Base-by-base conservation (phyloP, 2,113 vertebrate genomes). In the Pimephales promelas region DNA sequence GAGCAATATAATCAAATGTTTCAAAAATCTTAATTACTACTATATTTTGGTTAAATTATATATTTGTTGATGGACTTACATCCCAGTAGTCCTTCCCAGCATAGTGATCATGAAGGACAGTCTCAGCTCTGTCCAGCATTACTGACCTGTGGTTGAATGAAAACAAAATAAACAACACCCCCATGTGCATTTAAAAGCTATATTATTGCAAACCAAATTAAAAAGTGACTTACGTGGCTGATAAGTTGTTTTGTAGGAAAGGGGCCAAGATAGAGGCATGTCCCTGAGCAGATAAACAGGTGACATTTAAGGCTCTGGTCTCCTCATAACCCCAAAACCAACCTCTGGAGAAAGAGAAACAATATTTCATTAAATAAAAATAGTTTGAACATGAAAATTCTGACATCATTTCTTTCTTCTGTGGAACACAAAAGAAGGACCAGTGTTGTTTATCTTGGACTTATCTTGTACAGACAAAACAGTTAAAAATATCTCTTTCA, bases 301-400 rank as follows among this genome's bases (percentile, higher is more conserved):
- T 95, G 3, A 96, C 91, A 0, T 95, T 96, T 34, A 96, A 87
- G 49, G 95, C 97, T 36, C 98, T 92, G 0, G 98, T 99, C 88
- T 99, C 97, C 84, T 97, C 95, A 0, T 96, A 98, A 80, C 97
- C 98, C 98, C 98, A 99, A 86, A 99, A 99, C 98, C 98, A 99
- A 74, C 98, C 97, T 88, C 98, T 99, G 89, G 20, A 61, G 28
- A 62, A 22, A 71, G 20, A 66, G 16, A 75, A 18, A 47, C 5
- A 59, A 43, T 31, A 74, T 56, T 52, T 31, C 0, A 20, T 52
- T 5, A 31, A 16, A 26, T 1, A 71, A 43, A 24, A 43, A 24
- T 43, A 4, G 34, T 11, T 1, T 68, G 1, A 13, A 43, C 24
- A 26, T 11, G 0, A 11, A 59, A 26, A 10, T 61, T 61, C 9